Conservation (phyloP, 2,888 invertebrate genomes). For the Lycophotia porphyrea region DNA sequence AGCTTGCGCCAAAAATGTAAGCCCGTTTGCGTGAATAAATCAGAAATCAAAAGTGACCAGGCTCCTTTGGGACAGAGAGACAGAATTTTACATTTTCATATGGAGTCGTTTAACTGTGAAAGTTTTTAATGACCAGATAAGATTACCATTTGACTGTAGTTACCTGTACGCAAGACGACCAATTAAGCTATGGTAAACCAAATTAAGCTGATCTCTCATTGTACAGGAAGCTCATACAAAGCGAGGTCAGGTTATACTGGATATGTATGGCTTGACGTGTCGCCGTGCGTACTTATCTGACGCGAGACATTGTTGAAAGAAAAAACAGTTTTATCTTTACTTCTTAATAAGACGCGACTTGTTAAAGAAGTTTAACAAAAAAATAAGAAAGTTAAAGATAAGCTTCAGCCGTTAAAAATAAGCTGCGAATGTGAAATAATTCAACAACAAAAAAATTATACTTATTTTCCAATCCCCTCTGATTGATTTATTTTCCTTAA, state of each 20-base stretch:
- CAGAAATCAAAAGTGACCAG: background rate
- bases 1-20: background rate
- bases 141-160: background rate
- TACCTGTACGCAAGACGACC: background rate
- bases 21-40: constrained; percentile 4
- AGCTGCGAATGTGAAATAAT: background rate
- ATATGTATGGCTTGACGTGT: no score
- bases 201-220: no score
- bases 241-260: no score
- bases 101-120: background rate
- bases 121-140: constrained; percentile 6
- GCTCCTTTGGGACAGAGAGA: background rate
- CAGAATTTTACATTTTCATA: background rate
- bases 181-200: no score
- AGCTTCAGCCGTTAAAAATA: background rate
- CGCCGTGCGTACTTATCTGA: background rate
- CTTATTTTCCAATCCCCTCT: background rate
- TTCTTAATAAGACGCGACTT: no score
- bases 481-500: background rate
- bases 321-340: background rate
- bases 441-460: background rate
- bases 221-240: no score
- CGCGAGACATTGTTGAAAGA: background rate
- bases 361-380: background rate
- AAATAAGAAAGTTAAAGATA: background rate